Evolutionary conservation across 2,797 vertebrate genomes (phyloP), one percentile per base, ranked within the genome.

Genomic region (Xenopus petersii): DNA sequence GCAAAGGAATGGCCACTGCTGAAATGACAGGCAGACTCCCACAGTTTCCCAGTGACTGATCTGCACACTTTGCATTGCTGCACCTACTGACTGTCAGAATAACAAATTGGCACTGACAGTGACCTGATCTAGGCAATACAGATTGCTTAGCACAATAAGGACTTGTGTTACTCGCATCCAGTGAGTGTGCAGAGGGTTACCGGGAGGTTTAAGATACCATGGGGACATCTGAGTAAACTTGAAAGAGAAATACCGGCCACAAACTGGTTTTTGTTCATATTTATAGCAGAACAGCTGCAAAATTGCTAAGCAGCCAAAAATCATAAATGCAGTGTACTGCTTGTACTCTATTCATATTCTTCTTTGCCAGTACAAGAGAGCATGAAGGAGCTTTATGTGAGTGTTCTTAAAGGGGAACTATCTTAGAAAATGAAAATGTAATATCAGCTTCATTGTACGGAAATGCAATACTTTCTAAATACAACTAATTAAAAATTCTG

Each of bases 201-300:
- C 11, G 59, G 60, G 60, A 47, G 21, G 59, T 74, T 68, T 61
- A 11, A 49, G 62, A 51, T 66, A 74, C 71, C 65, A 49, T 66
- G 5, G 71, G 60, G 71, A 74, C 67, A 70, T 60, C 42, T 70
- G 67, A 74, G 77, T 58, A 61, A 21, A 66, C 67, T 54, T 74
- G 51, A 74, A 74, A 74, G 62, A 47, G 71, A 70, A 51, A 15
- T 54, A 74, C 16, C 70, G 66, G 67, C 46, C 70, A 54, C 56
- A 30, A 54, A 56, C 30, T 2, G 10, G 51, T 79, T 70, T 26
- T n/a, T n/a, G 65, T 79, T 17, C 65, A 70, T 70, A 70, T 70
- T 62, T 36, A 70, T 70, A 49, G 33, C 21, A 11, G 62, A 74
- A 68, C 60, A 73, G 66, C 71, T 70, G 71, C 61, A 16, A 42